A percentile compares a stretch with the other conserved stretches of the same genome.
phyloP scores from a whole-genome alignment of 1,140 invertebrate species.

The Bombus waltoni region DNA sequence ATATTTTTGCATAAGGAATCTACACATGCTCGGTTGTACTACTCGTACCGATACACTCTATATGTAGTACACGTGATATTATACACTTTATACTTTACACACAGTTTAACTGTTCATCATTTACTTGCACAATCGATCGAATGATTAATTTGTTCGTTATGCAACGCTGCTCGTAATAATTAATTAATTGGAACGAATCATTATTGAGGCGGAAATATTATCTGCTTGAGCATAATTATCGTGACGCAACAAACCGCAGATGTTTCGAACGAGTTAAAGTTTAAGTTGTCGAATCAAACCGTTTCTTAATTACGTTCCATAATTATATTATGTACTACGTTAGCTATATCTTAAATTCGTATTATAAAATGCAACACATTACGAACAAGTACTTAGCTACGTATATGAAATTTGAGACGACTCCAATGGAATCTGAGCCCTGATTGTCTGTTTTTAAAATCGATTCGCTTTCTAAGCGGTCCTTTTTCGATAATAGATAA shows the following conservation, averaged over 20 bases:
- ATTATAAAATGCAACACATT: too few species aligned
- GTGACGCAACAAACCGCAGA: neutral
- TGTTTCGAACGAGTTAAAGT: neutral
- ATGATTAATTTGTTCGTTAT: neutral
- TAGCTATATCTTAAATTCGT: too few species aligned
- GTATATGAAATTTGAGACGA: too few species aligned
- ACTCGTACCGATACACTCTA: too few species aligned
- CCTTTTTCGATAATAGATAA: slow-evolving; percentile 15
- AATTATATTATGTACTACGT: neutral
- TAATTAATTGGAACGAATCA: neutral
- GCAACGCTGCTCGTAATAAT: neutral
- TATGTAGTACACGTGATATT: neutral
- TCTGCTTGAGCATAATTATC: neutral
- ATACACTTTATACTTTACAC: neutral
- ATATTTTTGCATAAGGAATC: too few species aligned
- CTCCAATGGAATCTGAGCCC: too few species aligned
- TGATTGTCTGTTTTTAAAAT: neutral
- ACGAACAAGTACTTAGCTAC: too few species aligned
- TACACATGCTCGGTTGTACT: too few species aligned
- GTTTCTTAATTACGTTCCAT: neutral
- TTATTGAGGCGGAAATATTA: neutral
- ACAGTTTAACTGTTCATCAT: neutral
- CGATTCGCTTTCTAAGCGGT: neutral
- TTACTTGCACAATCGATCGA: neutral
- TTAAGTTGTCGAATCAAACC: neutral